phyloP scores from a whole-genome alignment of 2,888 invertebrate species.

The Campoletis raptor region DNA sequence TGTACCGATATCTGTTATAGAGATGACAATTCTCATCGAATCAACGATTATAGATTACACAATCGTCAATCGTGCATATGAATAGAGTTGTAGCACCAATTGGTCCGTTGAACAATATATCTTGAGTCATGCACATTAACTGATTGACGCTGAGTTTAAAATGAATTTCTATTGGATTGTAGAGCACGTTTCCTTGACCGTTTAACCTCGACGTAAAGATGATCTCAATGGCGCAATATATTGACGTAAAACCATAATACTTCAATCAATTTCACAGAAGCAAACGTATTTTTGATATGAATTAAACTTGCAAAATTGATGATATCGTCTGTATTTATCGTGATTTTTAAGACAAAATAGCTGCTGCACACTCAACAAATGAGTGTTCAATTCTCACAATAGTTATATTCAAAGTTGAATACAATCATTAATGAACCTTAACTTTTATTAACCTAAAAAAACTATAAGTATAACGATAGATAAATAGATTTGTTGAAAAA shows the following conservation, averaged over 20 bases:
- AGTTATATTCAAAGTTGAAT: too few species aligned
- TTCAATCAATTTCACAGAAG: constrained; percentile 10
- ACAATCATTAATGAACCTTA: too few species aligned
- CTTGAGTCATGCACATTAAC: background rate
- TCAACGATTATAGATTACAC: background rate
- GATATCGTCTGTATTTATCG: too few species aligned
- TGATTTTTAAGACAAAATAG: too few species aligned
- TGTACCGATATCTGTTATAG: background rate
- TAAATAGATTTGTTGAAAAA: too few species aligned
- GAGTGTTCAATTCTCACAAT: too few species aligned
- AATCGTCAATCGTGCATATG: background rate
- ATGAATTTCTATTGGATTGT: background rate
- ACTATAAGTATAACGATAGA: too few species aligned
- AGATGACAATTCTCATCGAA: constrained; percentile 19
- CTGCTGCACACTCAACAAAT: too few species aligned
- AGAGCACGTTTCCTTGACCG: constrained; percentile 33
- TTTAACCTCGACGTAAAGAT: constrained; percentile 29
- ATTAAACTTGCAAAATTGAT: background rate
- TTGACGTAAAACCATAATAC: constrained; percentile 19
- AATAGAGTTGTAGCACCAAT: constrained; percentile 54
- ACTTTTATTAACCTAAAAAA: too few species aligned
- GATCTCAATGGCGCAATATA: constrained; percentile 26
- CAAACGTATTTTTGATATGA: background rate
- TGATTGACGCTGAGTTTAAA: background rate
- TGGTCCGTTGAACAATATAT: constrained; percentile 40